Evolutionary conservation across 2,888 invertebrate genomes (phyloP), one percentile per base, ranked within the genome.

Genomic region (Lissonota sp.): DNA sequence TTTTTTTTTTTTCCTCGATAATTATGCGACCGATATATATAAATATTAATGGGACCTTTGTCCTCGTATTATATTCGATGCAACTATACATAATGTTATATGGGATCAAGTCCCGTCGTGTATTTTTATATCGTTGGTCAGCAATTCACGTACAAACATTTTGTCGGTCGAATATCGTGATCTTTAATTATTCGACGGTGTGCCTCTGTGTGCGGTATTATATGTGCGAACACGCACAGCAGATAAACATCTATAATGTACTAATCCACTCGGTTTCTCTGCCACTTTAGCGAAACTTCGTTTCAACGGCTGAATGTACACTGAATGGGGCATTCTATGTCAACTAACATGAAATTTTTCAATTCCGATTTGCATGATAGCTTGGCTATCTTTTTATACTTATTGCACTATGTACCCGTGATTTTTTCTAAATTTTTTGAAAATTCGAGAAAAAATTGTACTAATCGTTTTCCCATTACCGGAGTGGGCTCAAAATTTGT

Each of bases 181-280:
- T 44, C 44, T 44, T 44, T 44, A 44, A 44, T 6, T 44, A 44
- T 44, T 44, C 44, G 2, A 44, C 44, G 44, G 1, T 44, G 10
- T 44, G 7, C 10, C 44, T 44, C 10, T 10, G 26, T 26, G 26
- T 26, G 26, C 26, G 26, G 26, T 26, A 26, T 26, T 26, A 63
- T 51, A 51, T 12, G 39, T 37, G 26, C 26, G 39, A 64, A 10
- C 53, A 53, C 53, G 40, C 53, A 53, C n/a, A 14, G 5, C n/a
- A 67, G 5, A 16, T 46, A 46, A 7, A 42, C 40, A 67, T 67
- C 40, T 40, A 67, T 14, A 42, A 53, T 53, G 51, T 40, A 67
- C 40, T 67, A 39, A 67, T 40, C 7, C 10, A 8, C 12, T 12
- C 6, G 53, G 53, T 12, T 12, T 49, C 40, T 0, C 14, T 26